phyloP scores from a whole-genome alignment of 2,888 invertebrate species.

The Protonemura montana region DNA sequence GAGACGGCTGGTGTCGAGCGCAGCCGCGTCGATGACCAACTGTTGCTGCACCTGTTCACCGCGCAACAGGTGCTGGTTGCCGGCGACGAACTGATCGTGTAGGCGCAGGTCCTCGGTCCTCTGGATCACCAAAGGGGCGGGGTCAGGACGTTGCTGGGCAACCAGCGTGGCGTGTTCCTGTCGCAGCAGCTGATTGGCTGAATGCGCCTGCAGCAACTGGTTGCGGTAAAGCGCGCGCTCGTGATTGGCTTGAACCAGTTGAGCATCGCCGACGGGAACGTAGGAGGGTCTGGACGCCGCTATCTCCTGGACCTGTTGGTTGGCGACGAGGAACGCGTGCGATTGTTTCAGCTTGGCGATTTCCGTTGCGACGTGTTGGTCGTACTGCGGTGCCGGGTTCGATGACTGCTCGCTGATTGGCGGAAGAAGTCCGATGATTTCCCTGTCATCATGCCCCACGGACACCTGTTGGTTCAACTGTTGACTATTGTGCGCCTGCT shows the following conservation, averaged over 20 bases:
- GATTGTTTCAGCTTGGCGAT: neutral
- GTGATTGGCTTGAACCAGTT: neutral
- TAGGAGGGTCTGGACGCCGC: neutral
- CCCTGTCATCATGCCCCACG: too few relatives aligned
- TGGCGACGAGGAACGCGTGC: neutral
- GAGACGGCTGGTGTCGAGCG: neutral
- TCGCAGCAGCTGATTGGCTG: neutral
- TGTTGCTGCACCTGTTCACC: constrained; percentile 23
- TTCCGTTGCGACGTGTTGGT: neutral
- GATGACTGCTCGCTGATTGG: neutral
- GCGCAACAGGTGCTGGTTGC: constrained; percentile 7
- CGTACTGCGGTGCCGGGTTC: neutral
- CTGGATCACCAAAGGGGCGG: neutral
- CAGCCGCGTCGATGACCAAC: neutral
- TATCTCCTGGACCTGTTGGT: neutral
- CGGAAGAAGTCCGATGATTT: neutral
- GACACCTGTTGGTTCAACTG: neutral
- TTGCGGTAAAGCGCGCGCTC: neutral
- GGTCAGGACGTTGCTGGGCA: neutral
- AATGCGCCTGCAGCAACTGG: neutral
- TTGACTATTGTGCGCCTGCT: neutral
- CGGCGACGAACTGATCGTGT: neutral
- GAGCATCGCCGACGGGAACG: neutral
- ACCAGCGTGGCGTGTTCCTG: neutral
- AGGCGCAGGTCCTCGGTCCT: neutral